Percentiles rank a stretch among this genome's conserved stretches.
These are phyloP conservation scores for Leptatherina wallacei DNA, from an alignment of 2,797 vertebrate species.

Conservation along the genomic window DNA sequence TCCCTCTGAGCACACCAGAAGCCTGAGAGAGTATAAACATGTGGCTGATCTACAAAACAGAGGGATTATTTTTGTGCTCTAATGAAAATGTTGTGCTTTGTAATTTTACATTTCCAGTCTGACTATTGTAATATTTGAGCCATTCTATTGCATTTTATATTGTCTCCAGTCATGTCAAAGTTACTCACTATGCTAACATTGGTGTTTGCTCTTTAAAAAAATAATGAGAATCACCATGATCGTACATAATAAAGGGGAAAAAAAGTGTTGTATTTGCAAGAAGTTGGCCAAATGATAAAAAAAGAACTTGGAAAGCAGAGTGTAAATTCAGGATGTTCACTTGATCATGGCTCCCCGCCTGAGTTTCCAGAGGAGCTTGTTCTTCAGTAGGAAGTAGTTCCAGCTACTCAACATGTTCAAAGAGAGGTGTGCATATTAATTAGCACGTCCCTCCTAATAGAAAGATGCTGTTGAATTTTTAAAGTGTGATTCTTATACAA, in stretches of 20 bases:
- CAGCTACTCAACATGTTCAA: too few species aligned
- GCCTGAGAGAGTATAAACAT: neutral
- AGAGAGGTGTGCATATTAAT: too few species aligned
- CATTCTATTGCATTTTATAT: neutral
- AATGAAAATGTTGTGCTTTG: neutral
- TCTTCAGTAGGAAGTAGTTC: too few species aligned
- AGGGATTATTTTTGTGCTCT: neutral
- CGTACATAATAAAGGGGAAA: neutral
- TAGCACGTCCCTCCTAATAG: neutral
- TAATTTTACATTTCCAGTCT: neutral
- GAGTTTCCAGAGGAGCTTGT: too few species aligned
- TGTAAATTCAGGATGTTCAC: neutral
- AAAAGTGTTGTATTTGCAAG: neutral
- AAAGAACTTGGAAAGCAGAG: neutral
- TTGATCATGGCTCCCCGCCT: neutral
- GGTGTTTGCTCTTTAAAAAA: neutral
- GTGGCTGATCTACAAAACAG: neutral
- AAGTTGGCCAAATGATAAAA: neutral
- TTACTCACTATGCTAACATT: neutral
- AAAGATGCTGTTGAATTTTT: neutral
- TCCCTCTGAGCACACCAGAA: too few species aligned
- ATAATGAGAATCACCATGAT: too few species aligned
- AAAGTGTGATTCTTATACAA: slow-evolving; percentile 8
- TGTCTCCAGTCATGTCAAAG: neutral
- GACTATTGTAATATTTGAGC: too few species aligned